These are phyloP conservation scores for Azemiops feae DNA, from an alignment of 2,113 vertebrate species.

Conservation along the genomic window DNA sequence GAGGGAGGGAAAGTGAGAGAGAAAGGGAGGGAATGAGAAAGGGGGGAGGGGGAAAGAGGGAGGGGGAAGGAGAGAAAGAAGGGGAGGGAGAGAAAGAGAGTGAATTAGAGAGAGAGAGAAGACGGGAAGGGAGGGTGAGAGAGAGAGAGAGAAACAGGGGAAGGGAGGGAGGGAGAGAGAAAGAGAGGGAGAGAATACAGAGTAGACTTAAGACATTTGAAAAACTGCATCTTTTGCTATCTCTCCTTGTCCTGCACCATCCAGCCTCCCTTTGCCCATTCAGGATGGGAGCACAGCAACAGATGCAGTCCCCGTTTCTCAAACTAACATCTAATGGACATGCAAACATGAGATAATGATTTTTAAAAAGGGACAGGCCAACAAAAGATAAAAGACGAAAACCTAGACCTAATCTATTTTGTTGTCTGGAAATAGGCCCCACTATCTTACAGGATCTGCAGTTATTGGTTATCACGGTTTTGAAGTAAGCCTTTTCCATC, in stretches of 20 bases:
- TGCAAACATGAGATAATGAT: not conserved
- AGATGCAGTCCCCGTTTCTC: not conserved
- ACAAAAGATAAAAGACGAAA: not conserved
- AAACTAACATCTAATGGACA: not conserved
- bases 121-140: no score
- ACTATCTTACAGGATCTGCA: not conserved
- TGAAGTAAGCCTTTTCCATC: not conserved
- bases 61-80: no score
- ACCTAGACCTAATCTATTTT: not conserved
- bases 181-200: no score
- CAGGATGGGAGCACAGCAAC: not conserved
- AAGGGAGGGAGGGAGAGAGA: conserved; percentile 62
- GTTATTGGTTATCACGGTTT: not conserved
- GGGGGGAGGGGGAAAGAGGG: no score
- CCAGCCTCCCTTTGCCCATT: not conserved
- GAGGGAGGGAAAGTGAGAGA: no score
- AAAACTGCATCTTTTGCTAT: not conserved
- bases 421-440: not conserved
- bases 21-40: no score
- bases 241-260: not conserved
- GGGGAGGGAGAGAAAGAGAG: no score
- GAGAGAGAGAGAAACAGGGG: no score
- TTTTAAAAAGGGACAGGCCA: not conserved
- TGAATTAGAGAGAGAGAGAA: accelerated
- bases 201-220: not conserved